Evolutionary conservation across 2,888 invertebrate genomes (phyloP).

Genomic region (Leptopterna dolabrata): DNA sequence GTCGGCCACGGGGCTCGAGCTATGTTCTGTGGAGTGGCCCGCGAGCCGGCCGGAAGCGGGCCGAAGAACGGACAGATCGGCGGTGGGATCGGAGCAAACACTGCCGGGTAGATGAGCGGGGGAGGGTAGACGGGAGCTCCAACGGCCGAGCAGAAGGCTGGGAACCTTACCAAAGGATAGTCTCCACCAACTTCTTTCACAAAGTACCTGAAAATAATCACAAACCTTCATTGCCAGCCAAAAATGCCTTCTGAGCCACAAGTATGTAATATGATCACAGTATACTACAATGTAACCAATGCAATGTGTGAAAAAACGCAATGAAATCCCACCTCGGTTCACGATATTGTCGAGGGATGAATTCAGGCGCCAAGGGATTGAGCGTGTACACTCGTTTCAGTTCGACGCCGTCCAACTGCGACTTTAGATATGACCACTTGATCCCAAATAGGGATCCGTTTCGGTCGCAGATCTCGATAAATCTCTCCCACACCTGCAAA

Average conservation of each 20-base stretch:
- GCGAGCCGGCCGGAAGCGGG: conserved; percentile 29
- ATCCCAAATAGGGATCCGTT: conserved; percentile 79
- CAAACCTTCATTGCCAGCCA: too few species aligned
- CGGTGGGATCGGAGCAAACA: conserved; percentile 28
- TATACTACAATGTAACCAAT: too few species aligned
- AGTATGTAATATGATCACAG: too few species aligned
- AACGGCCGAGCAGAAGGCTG: conserved; percentile 32
- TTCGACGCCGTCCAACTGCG: conserved; percentile 79
- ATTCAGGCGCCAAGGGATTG: conserved; percentile 86
- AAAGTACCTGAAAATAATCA: conserved; percentile 49
- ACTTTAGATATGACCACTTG: conserved; percentile 76
- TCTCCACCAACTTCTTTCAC: conserved; percentile 48
- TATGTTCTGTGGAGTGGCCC: conserved; percentile 56
- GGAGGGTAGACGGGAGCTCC: conserved; percentile 52
- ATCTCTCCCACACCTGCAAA: conserved; percentile 80
- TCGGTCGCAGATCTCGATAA: conserved; percentile 78
- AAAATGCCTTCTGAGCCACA: too few species aligned
- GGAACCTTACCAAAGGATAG: conserved; percentile 38
- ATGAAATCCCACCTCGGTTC: conserved; percentile 60
- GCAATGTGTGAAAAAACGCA: neutral
- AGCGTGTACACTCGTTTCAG: conserved; percentile 79
- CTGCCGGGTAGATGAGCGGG: conserved; percentile 47
- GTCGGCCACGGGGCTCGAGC: conserved; percentile 50
- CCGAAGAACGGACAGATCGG: conserved; percentile 32
- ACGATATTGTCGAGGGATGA: conserved; percentile 75